Percentiles rank a stretch among this genome's conserved stretches.
phyloP scores from a whole-genome alignment of 2,888 invertebrate species.

The Oxytorus armatus region DNA sequence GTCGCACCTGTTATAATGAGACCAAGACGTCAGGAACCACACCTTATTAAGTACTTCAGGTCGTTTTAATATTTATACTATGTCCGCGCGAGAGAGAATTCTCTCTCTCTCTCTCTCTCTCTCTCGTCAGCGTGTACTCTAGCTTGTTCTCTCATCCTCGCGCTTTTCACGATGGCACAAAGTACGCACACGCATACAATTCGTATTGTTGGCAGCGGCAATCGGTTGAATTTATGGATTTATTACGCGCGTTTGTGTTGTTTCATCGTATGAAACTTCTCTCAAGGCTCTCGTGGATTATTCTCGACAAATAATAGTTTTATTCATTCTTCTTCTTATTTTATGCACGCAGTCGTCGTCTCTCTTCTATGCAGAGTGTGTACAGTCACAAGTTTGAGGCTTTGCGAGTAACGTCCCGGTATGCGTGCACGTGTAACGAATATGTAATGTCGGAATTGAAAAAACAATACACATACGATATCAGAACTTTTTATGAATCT shows the following conservation, averaged over 20 bases:
- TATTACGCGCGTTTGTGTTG: slow-evolving; percentile 27
- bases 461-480: slow-evolving; percentile 10
- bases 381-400: slow-evolving; percentile 2
- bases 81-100: slow-evolving; percentile 37
- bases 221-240: slow-evolving; percentile 60
- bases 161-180: slow-evolving; percentile 1
- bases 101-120: no score
- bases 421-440: slow-evolving; percentile 18
- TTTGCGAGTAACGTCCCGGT: slow-evolving; percentile 1
- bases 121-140: slow-evolving; percentile 8
- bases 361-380: slow-evolving; percentile 7
- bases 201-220: slow-evolving; percentile 27
- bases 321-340: slow-evolving; percentile 6
- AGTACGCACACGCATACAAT: slow-evolving; percentile 35
- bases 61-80: slow-evolving; percentile 67
- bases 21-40: slow-evolving; percentile 71
- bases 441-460: background rate
- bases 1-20: slow-evolving; percentile 82
- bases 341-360: slow-evolving; percentile 7
- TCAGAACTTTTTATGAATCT: background rate
- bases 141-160: background rate
- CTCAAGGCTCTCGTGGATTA: slow-evolving; percentile 50
- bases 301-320: slow-evolving; percentile 12
- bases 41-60: slow-evolving; percentile 73
- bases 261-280: slow-evolving; percentile 10